Evolutionary conservation across 2,797 vertebrate species (phyloP), one percentile per base, ranked within the genome.

Genomic region (Sebastes wilsoni): DNA sequence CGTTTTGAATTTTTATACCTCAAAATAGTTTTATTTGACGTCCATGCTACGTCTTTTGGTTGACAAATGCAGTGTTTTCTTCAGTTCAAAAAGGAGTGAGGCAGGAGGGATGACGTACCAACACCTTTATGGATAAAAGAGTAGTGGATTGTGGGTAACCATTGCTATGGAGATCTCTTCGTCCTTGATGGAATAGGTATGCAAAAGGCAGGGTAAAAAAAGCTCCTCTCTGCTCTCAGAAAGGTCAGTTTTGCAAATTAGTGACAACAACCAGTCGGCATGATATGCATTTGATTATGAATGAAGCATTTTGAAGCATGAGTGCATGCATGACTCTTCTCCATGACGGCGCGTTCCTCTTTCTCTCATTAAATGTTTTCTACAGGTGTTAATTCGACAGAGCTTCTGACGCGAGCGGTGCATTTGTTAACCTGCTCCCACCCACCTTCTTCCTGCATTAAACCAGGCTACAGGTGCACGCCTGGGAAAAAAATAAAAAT

Each of bases 251-350:
- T 42, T 56, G 14, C 23, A 72, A 61, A 67, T 66, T n/a, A 54
- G 60, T 25, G 28, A 66, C 8, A 32, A 25, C 34, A 55, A 55
- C 22, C 42, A 34, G 49, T 72, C 42, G 12, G 92, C 91, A 92
- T 93, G 92, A 79, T 23, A 1, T 69, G 82, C 90, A 83, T 85
- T 82, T 83, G 73, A 77, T 38, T 60, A 14, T 66, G 87, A 92
- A 85, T 80, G 80, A 82, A 85, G 88, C 88, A 93, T 92, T 88
- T 85, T 92, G 82, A 65, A 87, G 92, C 91, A 93, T 92, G 92
- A 85, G 66, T 85, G 90, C 92, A 92, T 90, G 91, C 85, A 22
- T 82, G 67, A 82, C 49, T 73, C 30, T 75, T 73, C 46, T 75
- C 76, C 79, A 23, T 46, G 34, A 72, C 13, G 42, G 58, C 75